Percentiles rank a stretch among this genome's conserved stretches.
These are phyloP conservation scores for Drosophila prosaltans DNA, from an alignment of 1,140 invertebrate species.

Conservation along the genomic window DNA sequence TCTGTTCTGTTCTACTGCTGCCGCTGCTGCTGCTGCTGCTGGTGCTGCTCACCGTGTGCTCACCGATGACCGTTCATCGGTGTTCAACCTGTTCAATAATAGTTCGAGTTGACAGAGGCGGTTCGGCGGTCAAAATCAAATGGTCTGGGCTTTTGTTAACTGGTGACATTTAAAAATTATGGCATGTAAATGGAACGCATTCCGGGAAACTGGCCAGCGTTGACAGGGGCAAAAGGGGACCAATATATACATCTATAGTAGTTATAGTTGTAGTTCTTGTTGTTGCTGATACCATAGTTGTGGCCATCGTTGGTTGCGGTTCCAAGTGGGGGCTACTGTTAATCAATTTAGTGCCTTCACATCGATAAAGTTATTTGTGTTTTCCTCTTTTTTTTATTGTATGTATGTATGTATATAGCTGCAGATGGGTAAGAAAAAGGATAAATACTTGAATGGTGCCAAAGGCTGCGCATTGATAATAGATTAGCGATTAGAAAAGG, in stretches of 20 bases:
- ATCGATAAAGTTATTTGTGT: conserved; percentile 53
- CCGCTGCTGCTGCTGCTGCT: too few species aligned
- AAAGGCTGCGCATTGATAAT: conserved; percentile 42
- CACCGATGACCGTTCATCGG: conserved; percentile 1
- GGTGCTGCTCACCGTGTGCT: not conserved
- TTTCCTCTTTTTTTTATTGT: not conserved
- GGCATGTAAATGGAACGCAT: conserved; percentile 79
- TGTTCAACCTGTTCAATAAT: conserved; percentile 59
- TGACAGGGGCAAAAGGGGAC: conserved; percentile 48
- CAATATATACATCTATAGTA: too few species aligned
- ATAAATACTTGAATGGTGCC: conserved; percentile 46
- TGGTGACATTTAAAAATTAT: conserved; percentile 81
- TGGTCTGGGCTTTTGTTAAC: conserved; percentile 74
- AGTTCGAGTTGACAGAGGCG: conserved; percentile 23
- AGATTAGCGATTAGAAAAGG: conserved; percentile 22
- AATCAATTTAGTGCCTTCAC: conserved; percentile 71
- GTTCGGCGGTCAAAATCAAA: conserved; percentile 70
- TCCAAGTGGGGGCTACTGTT: conserved; percentile 61
- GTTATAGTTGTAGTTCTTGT: not conserved
- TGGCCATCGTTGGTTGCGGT: conserved; percentile 1
- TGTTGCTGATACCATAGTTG: not conserved
- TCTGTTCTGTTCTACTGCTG: not conserved
- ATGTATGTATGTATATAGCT: not conserved
- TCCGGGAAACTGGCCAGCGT: conserved; percentile 64
- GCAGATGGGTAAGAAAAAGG: conserved; percentile 56